Conservation (phyloP, 1,140 invertebrate species). For the Orius insidiosus region DNA sequence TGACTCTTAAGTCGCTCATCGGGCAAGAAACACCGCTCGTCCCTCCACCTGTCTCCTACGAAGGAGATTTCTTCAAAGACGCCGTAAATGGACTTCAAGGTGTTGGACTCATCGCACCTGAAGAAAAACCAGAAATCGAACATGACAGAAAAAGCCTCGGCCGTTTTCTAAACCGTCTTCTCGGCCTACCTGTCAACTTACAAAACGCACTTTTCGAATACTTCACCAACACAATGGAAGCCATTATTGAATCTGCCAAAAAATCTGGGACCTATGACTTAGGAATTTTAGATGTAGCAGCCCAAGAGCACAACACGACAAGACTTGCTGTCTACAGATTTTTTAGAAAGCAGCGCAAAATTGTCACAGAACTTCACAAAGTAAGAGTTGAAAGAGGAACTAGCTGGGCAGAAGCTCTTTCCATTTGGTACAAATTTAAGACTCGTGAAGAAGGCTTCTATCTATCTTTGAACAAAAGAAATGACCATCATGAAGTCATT, state of each 20-base stretch:
- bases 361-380: slow-evolving; percentile 78
- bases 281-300: slow-evolving; percentile 78
- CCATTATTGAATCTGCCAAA: slow-evolving; percentile 70
- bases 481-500: slow-evolving; percentile 69
- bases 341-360: slow-evolving; percentile 70
- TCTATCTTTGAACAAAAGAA: slow-evolving; percentile 52
- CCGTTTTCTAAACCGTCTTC: slow-evolving; percentile 95
- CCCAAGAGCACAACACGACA: slow-evolving; percentile 67
- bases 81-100: slow-evolving; percentile 53
- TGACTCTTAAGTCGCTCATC: slow-evolving; percentile 79
- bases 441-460: slow-evolving; percentile 78
- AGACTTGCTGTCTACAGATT: slow-evolving; percentile 59
- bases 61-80: slow-evolving; percentile 84
- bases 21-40: slow-evolving; percentile 47
- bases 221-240: slow-evolving; percentile 85
- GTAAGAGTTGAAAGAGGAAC: slow-evolving; percentile 86
- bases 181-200: slow-evolving; percentile 90
- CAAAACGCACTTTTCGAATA: slow-evolving; percentile 96
- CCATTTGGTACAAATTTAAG: slow-evolving; percentile 47
- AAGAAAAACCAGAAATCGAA: slow-evolving; percentile 61
- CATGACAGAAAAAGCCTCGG: slow-evolving; percentile 96
- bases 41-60: slow-evolving; percentile 68
- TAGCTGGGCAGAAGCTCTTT: slow-evolving; percentile 73
- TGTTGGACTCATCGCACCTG: slow-evolving; percentile 78
- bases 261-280: slow-evolving; percentile 63